Percentiles rank a stretch among this genome's conserved stretches.
phyloP scores from a whole-genome alignment of 2,797 vertebrate species.

The Fistularia tabacaria region DNA sequence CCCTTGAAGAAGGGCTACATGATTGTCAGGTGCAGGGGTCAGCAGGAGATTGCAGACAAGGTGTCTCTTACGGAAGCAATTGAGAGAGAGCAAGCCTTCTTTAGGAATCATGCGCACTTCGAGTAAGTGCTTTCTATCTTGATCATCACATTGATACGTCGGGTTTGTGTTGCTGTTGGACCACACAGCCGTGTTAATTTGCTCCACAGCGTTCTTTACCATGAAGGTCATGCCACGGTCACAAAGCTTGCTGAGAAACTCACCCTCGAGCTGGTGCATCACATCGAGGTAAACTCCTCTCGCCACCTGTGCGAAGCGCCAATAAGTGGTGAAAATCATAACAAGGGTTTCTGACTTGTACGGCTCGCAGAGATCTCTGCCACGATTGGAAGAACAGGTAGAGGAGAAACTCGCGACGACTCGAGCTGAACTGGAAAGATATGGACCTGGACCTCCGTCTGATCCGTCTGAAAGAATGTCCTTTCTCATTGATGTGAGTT shows the following conservation, averaged over 20 bases:
- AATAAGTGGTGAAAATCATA: too few species aligned
- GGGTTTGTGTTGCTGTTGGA: too few species aligned
- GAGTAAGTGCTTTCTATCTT: conserved; percentile 33
- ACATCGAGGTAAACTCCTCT: conserved; percentile 75
- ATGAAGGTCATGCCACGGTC: conserved; percentile 77
- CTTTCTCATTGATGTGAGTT: conserved; percentile 70
- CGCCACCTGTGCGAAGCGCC: too few species aligned
- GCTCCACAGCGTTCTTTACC: conserved; percentile 68
- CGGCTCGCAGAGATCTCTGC: conserved; percentile 59
- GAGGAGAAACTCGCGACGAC: conserved; percentile 73
- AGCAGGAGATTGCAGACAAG: conserved; percentile 80
- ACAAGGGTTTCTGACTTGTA: conserved; percentile 4
- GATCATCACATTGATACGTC: background rate
- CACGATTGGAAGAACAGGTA: conserved; percentile 74
- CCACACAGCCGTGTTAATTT: background rate
- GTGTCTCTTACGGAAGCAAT: conserved; percentile 74
- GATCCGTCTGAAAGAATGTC: conserved; percentile 44
- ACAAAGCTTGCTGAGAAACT: conserved; percentile 83
- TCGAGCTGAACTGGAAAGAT: conserved; percentile 69
- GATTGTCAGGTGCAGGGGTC: conserved; percentile 87
- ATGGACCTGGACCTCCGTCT: conserved; percentile 63
- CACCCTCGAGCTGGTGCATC: conserved; percentile 81
- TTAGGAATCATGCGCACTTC: conserved; percentile 64
- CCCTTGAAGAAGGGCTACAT: conserved; percentile 87
- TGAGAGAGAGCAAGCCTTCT: conserved; percentile 79